A percentile compares a stretch with the other conserved stretches of the same genome.
Conservation (phyloP, 2,113 vertebrate genomes). For the Boulengeromyrus knoepffleri region DNA sequence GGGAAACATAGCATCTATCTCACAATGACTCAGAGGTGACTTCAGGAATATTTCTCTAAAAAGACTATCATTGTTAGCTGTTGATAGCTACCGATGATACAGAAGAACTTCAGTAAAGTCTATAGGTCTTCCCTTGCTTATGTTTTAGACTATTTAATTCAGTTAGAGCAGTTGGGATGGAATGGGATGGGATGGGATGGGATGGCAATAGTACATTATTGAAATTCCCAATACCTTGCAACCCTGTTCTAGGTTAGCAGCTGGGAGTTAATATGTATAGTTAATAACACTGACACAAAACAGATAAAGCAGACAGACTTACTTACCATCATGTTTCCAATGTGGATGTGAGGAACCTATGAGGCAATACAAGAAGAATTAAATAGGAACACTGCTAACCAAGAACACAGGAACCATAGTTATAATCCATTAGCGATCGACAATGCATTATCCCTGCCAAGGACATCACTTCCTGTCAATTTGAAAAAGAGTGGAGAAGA, state of each 20-base stretch:
- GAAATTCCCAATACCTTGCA: not conserved
- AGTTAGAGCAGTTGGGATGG: not conserved
- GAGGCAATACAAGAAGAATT: not conserved
- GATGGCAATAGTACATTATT: not conserved
- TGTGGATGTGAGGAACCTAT: slow-evolving; percentile 20
- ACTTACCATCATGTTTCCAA: slow-evolving; percentile 29
- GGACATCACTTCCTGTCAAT: not conserved
- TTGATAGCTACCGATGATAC: not conserved
- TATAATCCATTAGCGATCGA: not conserved
- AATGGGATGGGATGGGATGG: too few relatives aligned
- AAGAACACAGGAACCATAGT: not conserved
- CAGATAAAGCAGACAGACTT: not conserved
- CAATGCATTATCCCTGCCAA: not conserved
- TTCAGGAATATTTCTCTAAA: not conserved
- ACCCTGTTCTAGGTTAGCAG: not conserved
- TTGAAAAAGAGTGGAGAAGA: not conserved
- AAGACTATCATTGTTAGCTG: not conserved
- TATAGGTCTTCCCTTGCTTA: not conserved
- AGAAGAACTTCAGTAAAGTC: not conserved
- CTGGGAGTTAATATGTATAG: not conserved
- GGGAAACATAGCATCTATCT: not conserved
- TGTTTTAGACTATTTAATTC: not conserved
- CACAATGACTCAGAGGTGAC: not conserved
- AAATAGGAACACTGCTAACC: not conserved
- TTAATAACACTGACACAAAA: not conserved